Evolutionary conservation across 2,888 invertebrate species (phyloP), one percentile per base, ranked within the genome.

Genomic region (Drosophila crucigera): DNA sequence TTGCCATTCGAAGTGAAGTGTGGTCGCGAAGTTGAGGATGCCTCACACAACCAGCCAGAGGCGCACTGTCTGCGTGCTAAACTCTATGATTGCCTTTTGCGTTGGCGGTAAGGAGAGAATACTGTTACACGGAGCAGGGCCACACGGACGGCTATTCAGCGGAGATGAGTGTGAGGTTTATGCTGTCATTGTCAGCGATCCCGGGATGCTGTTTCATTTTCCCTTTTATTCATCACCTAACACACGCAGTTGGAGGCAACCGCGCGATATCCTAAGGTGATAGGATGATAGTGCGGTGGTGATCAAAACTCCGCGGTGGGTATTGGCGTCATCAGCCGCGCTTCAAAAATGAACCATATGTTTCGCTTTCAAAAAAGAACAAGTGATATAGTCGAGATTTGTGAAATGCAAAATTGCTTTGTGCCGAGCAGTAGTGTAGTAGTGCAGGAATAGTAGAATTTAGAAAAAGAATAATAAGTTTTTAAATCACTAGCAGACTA

Each of bases 241-340:
- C 39, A 70, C 61, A 72, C 84, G 64, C 90, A 81, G 73, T 77
- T 80, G 89, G 87, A 77, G 87, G 72, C 65, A 78, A 69, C 73
- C 78, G 76, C 79, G 82, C 87, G 88, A 82, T 71, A 53, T 56
- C 64, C 59, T 56, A 37, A 41, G 31, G 49, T 63, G 30, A 31
- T 55, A 22, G 37, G 19, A 30, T 56, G 65, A 41, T 55, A 47
- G 50, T 62, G 52, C 39, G 25, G 28, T 30, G 25, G 56, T 59
- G 63, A 49, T 63, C 61, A 63, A 55, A 62, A 39, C 75, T 72
- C 66, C 69, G 83, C 69, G 69, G 64, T 70, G 41, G 66, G 56
- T 66, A 64, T 59, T 59, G 59, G 52, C 41, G 53, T 47, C 72
- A 81, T 65, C 62, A 80, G 39, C 16, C 47, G 47, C 58, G 22